These are phyloP conservation scores for Loripinus fragilis DNA, from an alignment of 2,888 invertebrate genomes.

Conservation along the genomic window DNA sequence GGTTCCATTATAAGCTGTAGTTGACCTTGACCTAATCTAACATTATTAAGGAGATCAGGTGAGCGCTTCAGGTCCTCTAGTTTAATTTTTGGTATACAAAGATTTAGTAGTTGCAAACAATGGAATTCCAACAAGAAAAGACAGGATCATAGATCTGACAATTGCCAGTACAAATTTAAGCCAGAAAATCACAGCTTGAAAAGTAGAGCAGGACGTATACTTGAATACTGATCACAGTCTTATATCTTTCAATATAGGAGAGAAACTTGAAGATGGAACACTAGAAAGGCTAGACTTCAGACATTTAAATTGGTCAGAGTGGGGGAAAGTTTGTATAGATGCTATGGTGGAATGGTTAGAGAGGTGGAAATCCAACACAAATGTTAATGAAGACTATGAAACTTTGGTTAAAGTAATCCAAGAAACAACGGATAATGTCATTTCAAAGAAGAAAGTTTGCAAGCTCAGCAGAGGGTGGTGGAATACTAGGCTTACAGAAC, in stretches of 20 bases:
- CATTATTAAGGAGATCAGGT: no score
- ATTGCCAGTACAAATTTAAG: no score
- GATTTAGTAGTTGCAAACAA: no score
- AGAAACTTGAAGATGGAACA: not conserved
- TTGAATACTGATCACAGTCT: slow-evolving; percentile 26
- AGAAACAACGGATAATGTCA: not conserved
- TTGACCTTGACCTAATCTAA: no score
- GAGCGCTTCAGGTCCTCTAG: no score
- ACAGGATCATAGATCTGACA: no score
- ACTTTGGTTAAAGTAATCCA: not conserved
- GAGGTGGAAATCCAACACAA: not conserved
- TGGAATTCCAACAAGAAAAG: no score
- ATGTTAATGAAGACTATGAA: not conserved
- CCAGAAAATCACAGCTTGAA: no score
- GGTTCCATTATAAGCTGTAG: no score
- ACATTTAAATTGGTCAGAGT: not conserved
- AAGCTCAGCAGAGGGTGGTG: not conserved
- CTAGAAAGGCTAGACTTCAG: slow-evolving; percentile 22
- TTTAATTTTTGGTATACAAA: no score
- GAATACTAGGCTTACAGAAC: not conserved
- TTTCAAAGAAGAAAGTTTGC: not conserved
- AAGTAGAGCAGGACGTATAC: no score
- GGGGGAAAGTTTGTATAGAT: not conserved
- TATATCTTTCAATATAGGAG: slow-evolving; percentile 14
- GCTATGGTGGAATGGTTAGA: not conserved